A percentile compares a stretch with the other conserved stretches of the same genome.
These are phyloP conservation scores for Calonectris borealis DNA, from an alignment of 2,113 vertebrate species.

Conservation along the genomic window DNA sequence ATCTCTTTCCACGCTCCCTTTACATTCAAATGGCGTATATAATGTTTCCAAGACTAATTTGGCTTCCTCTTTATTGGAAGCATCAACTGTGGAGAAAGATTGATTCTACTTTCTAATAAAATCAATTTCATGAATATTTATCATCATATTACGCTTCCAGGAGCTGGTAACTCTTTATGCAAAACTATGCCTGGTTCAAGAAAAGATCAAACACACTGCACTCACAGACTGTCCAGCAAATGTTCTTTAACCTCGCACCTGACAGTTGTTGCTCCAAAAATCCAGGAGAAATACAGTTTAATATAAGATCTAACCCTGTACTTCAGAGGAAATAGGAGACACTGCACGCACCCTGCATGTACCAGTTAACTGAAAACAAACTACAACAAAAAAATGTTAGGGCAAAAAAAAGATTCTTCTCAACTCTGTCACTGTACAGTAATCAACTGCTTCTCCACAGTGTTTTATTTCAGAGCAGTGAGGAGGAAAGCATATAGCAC, in stretches of 20 bases:
- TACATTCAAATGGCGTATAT: background rate
- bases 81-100: background rate
- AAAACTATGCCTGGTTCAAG: background rate
- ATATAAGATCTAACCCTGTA: background rate
- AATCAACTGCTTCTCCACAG: background rate
- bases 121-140: background rate
- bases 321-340: background rate
- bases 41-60: background rate
- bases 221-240: background rate
- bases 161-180: background rate
- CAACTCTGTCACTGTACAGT: background rate
- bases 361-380: background rate
- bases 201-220: background rate
- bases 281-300: background rate
- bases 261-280: background rate
- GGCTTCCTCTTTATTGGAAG: background rate
- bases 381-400: background rate
- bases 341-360: background rate
- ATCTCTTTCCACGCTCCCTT: background rate
- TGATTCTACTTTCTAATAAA: slow-evolving; percentile 5
- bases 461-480: background rate
- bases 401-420: background rate
- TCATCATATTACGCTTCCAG: background rate
- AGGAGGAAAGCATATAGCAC: background rate
- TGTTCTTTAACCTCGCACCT: background rate